These are phyloP conservation scores for Scatophagus argus DNA, from an alignment of 2,113 vertebrate species.

Conservation along the genomic window DNA sequence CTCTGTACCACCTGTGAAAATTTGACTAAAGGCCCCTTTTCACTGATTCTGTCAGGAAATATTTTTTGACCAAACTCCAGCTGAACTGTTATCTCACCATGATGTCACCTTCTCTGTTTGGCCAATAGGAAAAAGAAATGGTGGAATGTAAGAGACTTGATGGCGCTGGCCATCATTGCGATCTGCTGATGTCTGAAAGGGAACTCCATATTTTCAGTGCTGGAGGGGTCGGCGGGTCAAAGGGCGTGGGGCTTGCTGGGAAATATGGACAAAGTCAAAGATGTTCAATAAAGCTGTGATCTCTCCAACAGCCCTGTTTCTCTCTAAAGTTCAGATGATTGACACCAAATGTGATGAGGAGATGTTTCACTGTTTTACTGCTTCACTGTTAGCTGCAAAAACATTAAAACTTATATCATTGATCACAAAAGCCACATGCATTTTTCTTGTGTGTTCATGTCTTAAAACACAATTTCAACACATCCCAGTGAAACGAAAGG, in stretches of 20 bases:
- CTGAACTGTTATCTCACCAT: background rate
- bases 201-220: background rate
- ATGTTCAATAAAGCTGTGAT: slow-evolving; percentile 53
- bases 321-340: background rate
- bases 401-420: slow-evolving; percentile 67
- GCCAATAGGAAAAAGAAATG: background rate
- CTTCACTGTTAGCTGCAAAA: slow-evolving; percentile 73
- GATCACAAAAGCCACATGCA: slow-evolving; percentile 22
- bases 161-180: background rate
- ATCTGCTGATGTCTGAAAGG: slow-evolving; percentile 25
- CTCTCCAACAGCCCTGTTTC: slow-evolving; percentile 12
- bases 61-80: background rate
- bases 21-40: slow-evolving; percentile 7
- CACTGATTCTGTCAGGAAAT: background rate
- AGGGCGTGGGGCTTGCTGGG: background rate
- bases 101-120: background rate
- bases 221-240: background rate
- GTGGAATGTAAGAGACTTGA: slow-evolving; percentile 7
- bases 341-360: slow-evolving; percentile 35
- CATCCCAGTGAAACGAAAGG: background rate
- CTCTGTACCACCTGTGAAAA: background rate
- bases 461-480: background rate
- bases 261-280: slow-evolving; percentile 17
- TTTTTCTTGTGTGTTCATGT: slow-evolving; percentile 9
- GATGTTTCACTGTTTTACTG: slow-evolving; percentile 66